Evolutionary conservation across 2,888 invertebrate genomes (phyloP).

Genomic region (Drosophila kambysellisi): DNA sequence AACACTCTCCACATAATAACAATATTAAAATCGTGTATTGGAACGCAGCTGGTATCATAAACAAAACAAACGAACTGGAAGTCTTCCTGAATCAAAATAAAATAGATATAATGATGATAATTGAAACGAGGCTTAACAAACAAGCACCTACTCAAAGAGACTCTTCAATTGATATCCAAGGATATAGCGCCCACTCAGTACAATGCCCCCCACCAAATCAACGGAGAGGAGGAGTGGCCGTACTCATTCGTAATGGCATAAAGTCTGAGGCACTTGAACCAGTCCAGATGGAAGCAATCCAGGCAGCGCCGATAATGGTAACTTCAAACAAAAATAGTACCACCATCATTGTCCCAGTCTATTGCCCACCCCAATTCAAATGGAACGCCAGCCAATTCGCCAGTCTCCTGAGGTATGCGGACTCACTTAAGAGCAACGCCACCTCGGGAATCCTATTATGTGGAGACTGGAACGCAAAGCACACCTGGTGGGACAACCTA

Average conservation of each 20-base stretch:
- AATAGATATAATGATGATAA: background rate
- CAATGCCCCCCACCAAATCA: background rate
- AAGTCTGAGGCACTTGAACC: background rate
- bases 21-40: background rate
- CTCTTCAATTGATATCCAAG: no score
- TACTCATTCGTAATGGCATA: background rate
- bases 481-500: constrained; percentile 15
- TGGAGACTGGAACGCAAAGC: constrained; percentile 29
- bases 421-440: no score
- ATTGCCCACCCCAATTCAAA: background rate
- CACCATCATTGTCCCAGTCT: background rate
- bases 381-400: background rate
- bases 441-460: background rate
- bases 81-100: background rate
- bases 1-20: background rate
- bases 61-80: background rate
- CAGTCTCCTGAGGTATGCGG: background rate
- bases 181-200: no score
- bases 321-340: background rate
- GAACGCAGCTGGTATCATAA: background rate
- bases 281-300: no score
- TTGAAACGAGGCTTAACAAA: background rate
- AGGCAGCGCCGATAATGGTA: background rate
- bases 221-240: background rate
- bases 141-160: no score